phyloP scores from a whole-genome alignment of 2,888 invertebrate genomes.

The Helleia helle region DNA sequence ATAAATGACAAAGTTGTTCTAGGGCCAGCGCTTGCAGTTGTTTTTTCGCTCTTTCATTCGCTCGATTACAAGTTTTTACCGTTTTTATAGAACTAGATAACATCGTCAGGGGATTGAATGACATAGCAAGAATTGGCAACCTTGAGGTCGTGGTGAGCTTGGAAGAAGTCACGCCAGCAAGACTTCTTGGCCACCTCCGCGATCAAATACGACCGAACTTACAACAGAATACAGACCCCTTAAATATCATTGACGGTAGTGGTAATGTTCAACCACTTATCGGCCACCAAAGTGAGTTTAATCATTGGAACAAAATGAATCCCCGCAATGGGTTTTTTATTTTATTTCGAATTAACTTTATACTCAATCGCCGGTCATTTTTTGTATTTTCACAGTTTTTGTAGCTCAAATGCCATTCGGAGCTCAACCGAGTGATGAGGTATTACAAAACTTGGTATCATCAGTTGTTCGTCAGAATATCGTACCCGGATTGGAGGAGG shows the following conservation, averaged over 20 bases:
- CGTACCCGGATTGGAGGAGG: constrained; percentile 34
- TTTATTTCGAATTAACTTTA: neutral
- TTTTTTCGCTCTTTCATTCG: no score
- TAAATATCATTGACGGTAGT: constrained; percentile 13
- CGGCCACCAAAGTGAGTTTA: constrained; percentile 23
- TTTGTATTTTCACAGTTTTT: constrained; percentile 28
- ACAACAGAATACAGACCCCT: neutral
- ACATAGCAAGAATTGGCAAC: constrained; percentile 31
- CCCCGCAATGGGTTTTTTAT: neutral
- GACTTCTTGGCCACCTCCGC: neutral
- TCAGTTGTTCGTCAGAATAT: constrained; percentile 40
- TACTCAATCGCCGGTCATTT: neutral
- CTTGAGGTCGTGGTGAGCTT: constrained; percentile 53
- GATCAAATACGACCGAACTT: neutral
- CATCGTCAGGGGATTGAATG: constrained; percentile 38
- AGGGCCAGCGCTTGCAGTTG: no score
- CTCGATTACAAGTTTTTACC: constrained; percentile 6
- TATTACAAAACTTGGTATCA: constrained; percentile 41
- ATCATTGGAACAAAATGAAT: neutral
- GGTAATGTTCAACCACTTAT: constrained; percentile 15
- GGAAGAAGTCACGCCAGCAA: constrained; percentile 37
- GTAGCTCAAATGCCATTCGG: constrained; percentile 37
- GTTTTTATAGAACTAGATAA: constrained; percentile 45
- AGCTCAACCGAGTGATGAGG: constrained; percentile 33
- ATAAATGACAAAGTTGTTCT: no score